Percentiles rank a stretch among this genome's conserved stretches.
phyloP scores from a whole-genome alignment of 2,888 invertebrate species.

The Trachelus troglodyta region DNA sequence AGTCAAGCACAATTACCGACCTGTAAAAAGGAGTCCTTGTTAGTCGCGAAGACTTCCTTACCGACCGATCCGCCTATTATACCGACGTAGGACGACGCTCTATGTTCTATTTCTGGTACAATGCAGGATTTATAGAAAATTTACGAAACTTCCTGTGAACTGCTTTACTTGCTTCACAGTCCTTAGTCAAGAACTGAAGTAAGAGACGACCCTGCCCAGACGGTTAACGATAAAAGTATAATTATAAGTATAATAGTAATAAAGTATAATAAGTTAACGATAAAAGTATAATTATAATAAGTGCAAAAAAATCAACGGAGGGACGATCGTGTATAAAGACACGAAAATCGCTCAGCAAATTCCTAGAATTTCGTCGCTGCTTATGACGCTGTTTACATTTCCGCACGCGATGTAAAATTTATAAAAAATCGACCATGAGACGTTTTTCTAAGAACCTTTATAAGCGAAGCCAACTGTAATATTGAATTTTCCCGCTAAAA shows the following conservation, averaged over 20 bases:
- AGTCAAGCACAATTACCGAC: background rate
- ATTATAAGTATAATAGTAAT: no score
- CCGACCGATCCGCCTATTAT: background rate
- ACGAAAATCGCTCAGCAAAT: background rate
- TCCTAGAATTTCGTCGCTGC: background rate
- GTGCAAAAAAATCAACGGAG: background rate
- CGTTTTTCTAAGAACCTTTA: background rate
- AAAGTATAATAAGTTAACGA: no score
- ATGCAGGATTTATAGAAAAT: background rate
- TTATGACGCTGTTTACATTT: background rate
- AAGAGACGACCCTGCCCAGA: background rate
- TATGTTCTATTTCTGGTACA: background rate
- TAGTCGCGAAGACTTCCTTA: background rate
- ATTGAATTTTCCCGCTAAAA: background rate
- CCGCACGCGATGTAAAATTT: background rate
- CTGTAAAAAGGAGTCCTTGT: background rate
- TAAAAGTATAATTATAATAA: background rate
- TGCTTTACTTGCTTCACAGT: background rate
- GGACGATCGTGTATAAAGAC: background rate
- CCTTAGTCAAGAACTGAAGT: background rate
- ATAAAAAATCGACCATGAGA: background rate
- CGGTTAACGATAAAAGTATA: background rate
- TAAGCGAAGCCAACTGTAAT: background rate
- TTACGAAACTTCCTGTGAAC: background rate
- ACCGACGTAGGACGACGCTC: background rate